Evolutionary conservation across 2,888 invertebrate species (phyloP), one percentile per base, ranked within the genome.

Genomic region (Sepioteuthis lessoniana): DNA sequence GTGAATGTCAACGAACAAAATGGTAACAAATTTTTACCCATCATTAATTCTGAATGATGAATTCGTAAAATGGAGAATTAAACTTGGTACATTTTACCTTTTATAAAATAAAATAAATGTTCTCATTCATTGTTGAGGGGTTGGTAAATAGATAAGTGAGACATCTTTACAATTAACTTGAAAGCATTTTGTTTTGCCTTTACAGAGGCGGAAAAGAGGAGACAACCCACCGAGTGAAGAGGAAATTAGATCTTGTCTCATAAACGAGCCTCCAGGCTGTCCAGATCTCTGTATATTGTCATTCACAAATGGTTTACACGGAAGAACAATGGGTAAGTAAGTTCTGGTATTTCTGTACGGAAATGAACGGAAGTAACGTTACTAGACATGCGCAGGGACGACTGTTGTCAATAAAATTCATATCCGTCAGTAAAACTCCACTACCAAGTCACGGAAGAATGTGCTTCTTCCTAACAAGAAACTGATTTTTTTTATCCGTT

Each of bases 261-360:
- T 38, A 55, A 55, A 55, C 55, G 31, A 50, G 31, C 55, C 38
- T 21, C 93, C 93, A 10, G 93, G 93, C 55, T 93, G 47, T n/a
- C 93, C 93, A 35, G 55, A 93, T 37, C 50, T 93, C 35, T 50
- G 47, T 37, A 28, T 93, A 37, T 60, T 93, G 37, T 93, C 93
- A 16, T 93, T 93, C 37, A 93, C 38, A 50, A 55, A 55, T 8
- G 46, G 47, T 25, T 35, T 93, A 50, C 93, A 93, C 28, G 93
- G 93, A 50, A n/a, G 93, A 60, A 93, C 93, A 60, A 93, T 93
- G 93, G 93, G 93, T 93, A 28, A 93, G 93, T 93, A 31, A 35
- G 46, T 16, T 46, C 10, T 19, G 1, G 28, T 31, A 28, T 91
- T 91, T 38, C 37, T 10, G 10, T 42, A 46, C 4, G 31, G 13